Percentiles rank a stretch among this genome's conserved stretches.
phyloP scores from a whole-genome alignment of 2,113 vertebrate species.

The Platysteira castanea region DNA sequence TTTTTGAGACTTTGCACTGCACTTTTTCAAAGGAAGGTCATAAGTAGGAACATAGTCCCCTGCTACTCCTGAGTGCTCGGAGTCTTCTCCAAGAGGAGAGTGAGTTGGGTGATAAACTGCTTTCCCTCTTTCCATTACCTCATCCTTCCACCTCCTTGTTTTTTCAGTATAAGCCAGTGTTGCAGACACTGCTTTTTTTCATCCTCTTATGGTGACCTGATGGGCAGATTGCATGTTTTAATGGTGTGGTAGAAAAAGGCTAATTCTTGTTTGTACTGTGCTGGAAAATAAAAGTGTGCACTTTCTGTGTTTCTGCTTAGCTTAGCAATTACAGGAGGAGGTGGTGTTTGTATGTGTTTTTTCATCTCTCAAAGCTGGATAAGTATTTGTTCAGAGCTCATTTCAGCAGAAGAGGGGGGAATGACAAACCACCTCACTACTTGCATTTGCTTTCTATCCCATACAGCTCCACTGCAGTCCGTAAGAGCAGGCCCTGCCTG shows the following conservation, averaged over 20 bases:
- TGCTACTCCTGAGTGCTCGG: neutral
- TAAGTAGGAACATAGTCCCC: neutral
- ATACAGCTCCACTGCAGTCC: neutral
- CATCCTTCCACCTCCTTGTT: neutral
- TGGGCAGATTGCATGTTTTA: neutral
- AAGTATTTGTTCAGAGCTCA: neutral
- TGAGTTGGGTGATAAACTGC: slow-evolving; percentile 10
- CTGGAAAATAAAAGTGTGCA: neutral
- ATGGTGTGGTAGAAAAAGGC: neutral
- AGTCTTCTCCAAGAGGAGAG: neutral
- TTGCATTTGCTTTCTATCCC: neutral
- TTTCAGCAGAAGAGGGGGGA: neutral
- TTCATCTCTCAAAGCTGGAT: neutral
- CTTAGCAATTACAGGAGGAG: neutral
- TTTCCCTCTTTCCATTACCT: slow-evolving; percentile 40
- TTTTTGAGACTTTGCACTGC: neutral
- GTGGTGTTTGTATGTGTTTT: neutral
- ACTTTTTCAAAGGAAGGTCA: slow-evolving; percentile 1
- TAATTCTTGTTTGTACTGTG: neutral
- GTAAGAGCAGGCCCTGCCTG: neutral
- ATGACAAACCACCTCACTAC: neutral
- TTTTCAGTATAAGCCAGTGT: neutral
- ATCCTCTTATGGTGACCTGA: neutral
- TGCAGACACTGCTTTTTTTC: neutral
- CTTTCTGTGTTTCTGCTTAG: neutral